These are phyloP conservation scores for Cartodere bifasciata DNA, from an alignment of 2,888 invertebrate species.

Conservation along the genomic window DNA sequence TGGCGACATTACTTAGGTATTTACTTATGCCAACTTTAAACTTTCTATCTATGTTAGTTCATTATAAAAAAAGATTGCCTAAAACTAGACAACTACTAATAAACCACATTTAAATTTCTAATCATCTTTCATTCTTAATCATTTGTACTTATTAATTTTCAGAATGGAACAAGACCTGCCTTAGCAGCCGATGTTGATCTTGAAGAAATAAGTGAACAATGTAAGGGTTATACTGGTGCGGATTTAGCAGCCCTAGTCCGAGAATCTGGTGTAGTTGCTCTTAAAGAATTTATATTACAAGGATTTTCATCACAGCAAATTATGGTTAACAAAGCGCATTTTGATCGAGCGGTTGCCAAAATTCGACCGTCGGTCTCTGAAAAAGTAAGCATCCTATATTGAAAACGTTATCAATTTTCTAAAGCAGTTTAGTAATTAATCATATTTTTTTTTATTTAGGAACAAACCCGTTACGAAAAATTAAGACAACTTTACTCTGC, in stretches of 20 bases:
- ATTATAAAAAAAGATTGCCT: no score
- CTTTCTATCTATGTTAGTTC: no score
- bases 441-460: conserved; percentile 34
- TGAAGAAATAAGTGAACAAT: conserved; percentile 48
- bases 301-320: conserved; percentile 32
- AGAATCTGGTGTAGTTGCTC: conserved; percentile 70
- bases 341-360: conserved; percentile 61
- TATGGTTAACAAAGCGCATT: conserved; percentile 57
- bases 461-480: conserved; percentile 64
- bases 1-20: no score
- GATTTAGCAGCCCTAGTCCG: conserved; percentile 83
- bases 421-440: no score
- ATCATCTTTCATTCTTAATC: neutral
- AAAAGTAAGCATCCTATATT: conserved; percentile 47
- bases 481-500: conserved; percentile 53
- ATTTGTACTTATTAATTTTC: conserved; percentile 17
- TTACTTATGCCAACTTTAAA: no score
- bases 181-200: conserved; percentile 67
- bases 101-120: neutral
- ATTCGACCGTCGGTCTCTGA: conserved; percentile 78
- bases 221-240: conserved; percentile 83
- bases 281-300: conserved; percentile 60
- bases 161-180: conserved; percentile 70
- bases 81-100: no score
- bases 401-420: no score